These are phyloP conservation scores for Carduelis carduelis DNA, from an alignment of 2,797 vertebrate species.

Conservation along the genomic window DNA sequence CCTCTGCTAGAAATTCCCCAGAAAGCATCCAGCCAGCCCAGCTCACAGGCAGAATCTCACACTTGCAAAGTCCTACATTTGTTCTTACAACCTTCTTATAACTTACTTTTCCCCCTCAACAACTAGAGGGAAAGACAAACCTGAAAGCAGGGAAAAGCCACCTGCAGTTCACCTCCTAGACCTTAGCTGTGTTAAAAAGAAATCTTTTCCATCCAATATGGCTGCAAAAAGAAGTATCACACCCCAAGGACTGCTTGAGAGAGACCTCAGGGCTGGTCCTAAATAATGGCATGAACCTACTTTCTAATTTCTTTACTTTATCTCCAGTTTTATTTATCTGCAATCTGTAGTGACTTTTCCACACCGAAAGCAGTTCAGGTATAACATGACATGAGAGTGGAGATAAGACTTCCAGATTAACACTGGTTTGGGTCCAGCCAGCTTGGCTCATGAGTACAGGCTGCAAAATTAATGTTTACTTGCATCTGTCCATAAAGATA, in stretches of 20 bases:
- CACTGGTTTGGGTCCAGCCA: not conserved
- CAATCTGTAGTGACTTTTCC: not conserved
- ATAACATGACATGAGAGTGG: not conserved
- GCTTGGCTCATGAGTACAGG: not conserved
- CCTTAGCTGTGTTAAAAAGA: not conserved
- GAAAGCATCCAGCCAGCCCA: rapidly evolving
- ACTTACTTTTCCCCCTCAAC: not conserved
- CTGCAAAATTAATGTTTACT: conserved; percentile 20
- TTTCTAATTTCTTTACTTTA: not conserved
- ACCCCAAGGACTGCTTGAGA: not conserved
- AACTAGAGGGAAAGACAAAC: not conserved
- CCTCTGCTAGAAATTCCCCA: not conserved
- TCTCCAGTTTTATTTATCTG: conserved; percentile 11
- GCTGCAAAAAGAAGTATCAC: not conserved
- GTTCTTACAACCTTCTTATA: not conserved
- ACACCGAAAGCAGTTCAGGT: not conserved
- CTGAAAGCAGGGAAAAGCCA: not conserved
- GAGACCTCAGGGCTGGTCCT: not conserved
- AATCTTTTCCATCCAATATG: rapidly evolving
- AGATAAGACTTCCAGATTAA: not conserved
- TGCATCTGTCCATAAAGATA: not conserved
- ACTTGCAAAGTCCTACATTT: not conserved
- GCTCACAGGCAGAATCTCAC: not conserved
- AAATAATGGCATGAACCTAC: not conserved
- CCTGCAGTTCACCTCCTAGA: not conserved